Evolutionary conservation across 2,888 invertebrate species (phyloP), one percentile per base, ranked within the genome.

Genomic region (Blastobasis adustella): DNA sequence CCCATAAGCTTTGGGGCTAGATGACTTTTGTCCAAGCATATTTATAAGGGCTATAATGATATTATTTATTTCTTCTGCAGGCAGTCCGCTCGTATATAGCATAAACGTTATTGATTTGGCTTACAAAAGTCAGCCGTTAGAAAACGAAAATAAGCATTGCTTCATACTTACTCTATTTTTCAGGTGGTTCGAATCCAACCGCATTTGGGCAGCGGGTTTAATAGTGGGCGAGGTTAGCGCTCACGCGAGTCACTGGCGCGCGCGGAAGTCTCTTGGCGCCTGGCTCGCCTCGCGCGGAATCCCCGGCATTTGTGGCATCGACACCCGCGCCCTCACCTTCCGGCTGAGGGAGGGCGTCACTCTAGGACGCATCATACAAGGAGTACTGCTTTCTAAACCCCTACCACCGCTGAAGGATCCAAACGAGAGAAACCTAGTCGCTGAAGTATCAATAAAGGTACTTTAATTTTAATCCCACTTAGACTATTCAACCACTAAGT

Each of bases 321-420:
- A 99, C 76, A 99, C 99, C 0, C 90, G 99, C 55, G 93, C 94
- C 0, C 87, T 99, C 37, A 99, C 99, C 0, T 96, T 97, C 79
- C 93, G 94, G 65, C 95, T 99, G 45, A 91, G 99, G 7, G 92
- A 93, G 63, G 99, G 99, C 36, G 94, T 96, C 1, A 93, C 97
- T 70, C 89, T 98, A 45, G 93, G 93, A 4, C 84, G 90, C 48
- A 92, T 93, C 51, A 79, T 92, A 2, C 91, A 91, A 62, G 86
- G 89, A 10, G 63, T 89, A n/a, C 90, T 91, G 0, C 73, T 82
- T 0, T 76, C 82, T 45, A 69, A 70, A 1, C 78, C 79, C 5
- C 58, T 79, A 37, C 68, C 79, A 7, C 65, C 89, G 0, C 60
- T 83, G 5, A 72, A 85, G 37, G 96, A 99, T 84, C 98, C 98